These are phyloP conservation scores for Triplophysa yarkandensis DNA, from an alignment of 2,797 vertebrate species.

Conservation along the genomic window DNA sequence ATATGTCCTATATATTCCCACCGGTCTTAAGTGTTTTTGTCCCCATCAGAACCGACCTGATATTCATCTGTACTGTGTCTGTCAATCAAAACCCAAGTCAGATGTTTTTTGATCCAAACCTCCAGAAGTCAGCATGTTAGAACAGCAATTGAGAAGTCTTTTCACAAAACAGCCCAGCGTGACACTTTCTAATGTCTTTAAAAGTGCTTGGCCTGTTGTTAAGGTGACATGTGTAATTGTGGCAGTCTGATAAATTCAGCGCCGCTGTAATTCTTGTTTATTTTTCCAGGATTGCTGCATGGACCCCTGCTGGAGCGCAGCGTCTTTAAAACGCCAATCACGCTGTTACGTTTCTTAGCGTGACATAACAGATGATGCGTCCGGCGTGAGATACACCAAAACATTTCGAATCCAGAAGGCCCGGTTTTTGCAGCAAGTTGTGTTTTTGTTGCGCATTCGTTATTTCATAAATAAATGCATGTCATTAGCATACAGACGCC, in stretches of 20 bases:
- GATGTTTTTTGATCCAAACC: not conserved
- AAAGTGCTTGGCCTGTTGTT: not conserved
- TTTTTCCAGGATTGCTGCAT: not conserved
- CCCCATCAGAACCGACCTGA: not conserved
- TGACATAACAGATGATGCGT: not conserved
- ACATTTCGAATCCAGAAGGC: not conserved
- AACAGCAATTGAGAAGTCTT: not conserved
- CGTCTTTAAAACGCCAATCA: slow-evolving; percentile 12
- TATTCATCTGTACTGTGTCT: not conserved
- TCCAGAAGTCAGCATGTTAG: not conserved
- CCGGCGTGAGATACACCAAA: not conserved
- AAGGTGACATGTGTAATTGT: slow-evolving; percentile 13
- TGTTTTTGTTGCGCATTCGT: slow-evolving; percentile 3
- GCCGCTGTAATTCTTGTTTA: slow-evolving; percentile 5
- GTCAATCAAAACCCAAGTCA: not conserved
- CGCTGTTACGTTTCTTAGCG: not conserved
- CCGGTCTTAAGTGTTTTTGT: not conserved
- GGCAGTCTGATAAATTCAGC: not conserved
- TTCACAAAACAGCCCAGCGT: slow-evolving; percentile 1
- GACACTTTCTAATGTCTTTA: not conserved
- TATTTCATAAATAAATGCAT: slow-evolving; percentile 29
- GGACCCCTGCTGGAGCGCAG: not conserved
- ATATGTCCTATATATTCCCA: no score
- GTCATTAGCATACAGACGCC: slow-evolving; percentile 28
- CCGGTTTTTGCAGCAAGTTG: not conserved